Evolutionary conservation across 92 coral and sea anemone genomes (phyloP).

Genomic region (Montipora capitata): DNA sequence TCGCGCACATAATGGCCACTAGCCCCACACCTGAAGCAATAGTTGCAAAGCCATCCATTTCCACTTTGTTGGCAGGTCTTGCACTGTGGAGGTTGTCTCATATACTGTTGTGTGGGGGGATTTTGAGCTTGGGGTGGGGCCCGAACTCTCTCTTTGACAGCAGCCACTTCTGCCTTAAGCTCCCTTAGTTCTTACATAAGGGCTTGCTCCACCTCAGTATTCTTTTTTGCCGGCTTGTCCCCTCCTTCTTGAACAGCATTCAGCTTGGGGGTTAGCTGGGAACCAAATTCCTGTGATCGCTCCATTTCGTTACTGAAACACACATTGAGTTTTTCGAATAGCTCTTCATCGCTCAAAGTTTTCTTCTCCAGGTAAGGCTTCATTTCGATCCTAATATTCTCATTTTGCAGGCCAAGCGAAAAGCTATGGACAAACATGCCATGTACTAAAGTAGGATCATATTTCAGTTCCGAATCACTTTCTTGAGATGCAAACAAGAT

Average conservation of each 20-base stretch:
- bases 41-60: constrained; percentile 48
- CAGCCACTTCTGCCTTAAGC: constrained; percentile 42
- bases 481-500: constrained; percentile 45
- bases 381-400: too few relatives aligned
- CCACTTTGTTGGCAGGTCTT: too few relatives aligned
- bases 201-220: constrained; percentile 27
- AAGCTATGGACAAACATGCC: neutral
- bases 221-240: constrained; percentile 2
- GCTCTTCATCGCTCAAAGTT: too few relatives aligned
- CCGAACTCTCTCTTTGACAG: constrained; percentile 32
- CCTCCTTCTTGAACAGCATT: constrained; percentile 30
- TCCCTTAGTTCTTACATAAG: constrained; percentile 46
- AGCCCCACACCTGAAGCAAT: constrained; percentile 81
- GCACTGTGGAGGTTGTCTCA: too few relatives aligned
- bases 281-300: constrained; percentile 13
- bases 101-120: constrained; percentile 3
- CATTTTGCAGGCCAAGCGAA: too few relatives aligned
- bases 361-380: too few relatives aligned
- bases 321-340: too few relatives aligned
- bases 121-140: neutral
- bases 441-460: constrained; percentile 41
- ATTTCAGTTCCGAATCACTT: constrained; percentile 27
- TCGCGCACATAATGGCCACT: constrained; percentile 71
- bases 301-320: constrained; percentile 42
- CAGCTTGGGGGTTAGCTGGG: constrained; percentile 26